These are phyloP conservation scores for Molossus alvarezi DNA, from an alignment of 2,797 vertebrate species.

Conservation along the genomic window DNA sequence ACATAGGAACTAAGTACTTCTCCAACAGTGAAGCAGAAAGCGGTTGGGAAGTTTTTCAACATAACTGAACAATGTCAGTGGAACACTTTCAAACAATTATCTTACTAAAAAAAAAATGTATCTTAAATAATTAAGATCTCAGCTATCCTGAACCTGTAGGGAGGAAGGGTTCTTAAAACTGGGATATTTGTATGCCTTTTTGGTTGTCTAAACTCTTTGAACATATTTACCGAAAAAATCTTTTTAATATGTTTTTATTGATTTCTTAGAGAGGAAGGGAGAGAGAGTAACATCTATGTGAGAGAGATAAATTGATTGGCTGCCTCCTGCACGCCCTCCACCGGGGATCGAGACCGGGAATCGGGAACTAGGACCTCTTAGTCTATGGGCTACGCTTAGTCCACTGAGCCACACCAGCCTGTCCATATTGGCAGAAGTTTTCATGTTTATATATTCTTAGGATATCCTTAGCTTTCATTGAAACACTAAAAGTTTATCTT, in stretches of 20 bases:
- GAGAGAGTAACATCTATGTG: too few relatives aligned
- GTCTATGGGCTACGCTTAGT: too few relatives aligned
- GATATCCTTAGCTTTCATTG: constrained; percentile 24
- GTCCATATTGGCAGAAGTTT: neutral
- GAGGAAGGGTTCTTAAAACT: constrained; percentile 32
- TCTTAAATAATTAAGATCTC: neutral
- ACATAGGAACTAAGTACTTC: neutral
- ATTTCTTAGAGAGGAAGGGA: too few relatives aligned
- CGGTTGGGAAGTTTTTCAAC: neutral
- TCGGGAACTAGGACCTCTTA: too few relatives aligned
- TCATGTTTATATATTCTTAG: constrained; percentile 24
- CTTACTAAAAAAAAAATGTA: neutral
- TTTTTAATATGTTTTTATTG: too few relatives aligned
- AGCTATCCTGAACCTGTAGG: neutral
- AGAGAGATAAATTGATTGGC: too few relatives aligned
- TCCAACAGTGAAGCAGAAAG: neutral
- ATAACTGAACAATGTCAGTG: neutral
- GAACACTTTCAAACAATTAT: neutral
- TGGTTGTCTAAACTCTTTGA: constrained; percentile 40
- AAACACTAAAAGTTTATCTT: constrained; percentile 29
- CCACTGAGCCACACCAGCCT: too few relatives aligned
- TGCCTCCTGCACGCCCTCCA: too few relatives aligned
- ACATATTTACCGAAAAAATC: neutral
- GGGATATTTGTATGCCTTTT: constrained; percentile 2
- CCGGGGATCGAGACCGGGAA: too few relatives aligned